These are phyloP conservation scores for Cephonodes hylas DNA, from an alignment of 2,888 invertebrate species.

Conservation along the genomic window DNA sequence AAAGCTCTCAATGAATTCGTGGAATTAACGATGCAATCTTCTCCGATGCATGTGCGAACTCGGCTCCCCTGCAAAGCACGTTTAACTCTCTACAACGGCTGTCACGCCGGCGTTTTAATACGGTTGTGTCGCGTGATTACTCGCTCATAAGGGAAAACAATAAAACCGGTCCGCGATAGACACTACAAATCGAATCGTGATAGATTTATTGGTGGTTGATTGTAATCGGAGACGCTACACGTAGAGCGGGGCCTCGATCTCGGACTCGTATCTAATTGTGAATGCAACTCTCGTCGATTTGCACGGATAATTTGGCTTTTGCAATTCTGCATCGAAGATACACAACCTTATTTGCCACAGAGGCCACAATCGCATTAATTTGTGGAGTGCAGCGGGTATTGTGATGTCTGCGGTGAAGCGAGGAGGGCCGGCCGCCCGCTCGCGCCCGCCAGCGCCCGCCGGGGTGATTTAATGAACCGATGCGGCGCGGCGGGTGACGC, in stretches of 20 bases:
- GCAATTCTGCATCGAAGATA: constrained; percentile 40
- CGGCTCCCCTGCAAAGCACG: not conserved
- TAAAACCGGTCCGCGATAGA: constrained; percentile 24
- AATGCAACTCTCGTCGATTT: constrained; percentile 22
- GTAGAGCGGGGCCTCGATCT: constrained; percentile 15
- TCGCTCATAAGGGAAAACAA: constrained; percentile 22
- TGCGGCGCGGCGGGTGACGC: constrained; percentile 72
- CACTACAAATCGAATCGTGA: constrained; percentile 18
- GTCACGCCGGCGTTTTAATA: constrained; percentile 4
- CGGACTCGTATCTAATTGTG: constrained; percentile 20
- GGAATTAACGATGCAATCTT: constrained; percentile 17
- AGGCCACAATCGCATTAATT: constrained; percentile 75
- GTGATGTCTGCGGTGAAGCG: constrained; percentile 38
- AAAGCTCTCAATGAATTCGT: constrained; percentile 17
- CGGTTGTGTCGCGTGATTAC: not conserved
- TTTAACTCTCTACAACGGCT: not conserved
- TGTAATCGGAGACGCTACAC: constrained; percentile 22
- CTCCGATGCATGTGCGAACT: constrained; percentile 11
- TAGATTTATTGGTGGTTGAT: constrained; percentile 25
- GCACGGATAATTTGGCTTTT: constrained; percentile 30
- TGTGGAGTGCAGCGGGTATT: constrained; percentile 69
- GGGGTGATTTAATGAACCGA: constrained; percentile 77
- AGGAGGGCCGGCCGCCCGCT: constrained; percentile 22
- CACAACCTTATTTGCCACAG: constrained; percentile 53
- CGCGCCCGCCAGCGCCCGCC: constrained; percentile 28